Evolutionary conservation across 2,888 invertebrate species (phyloP).

Genomic region (Synergus itoensis): DNA sequence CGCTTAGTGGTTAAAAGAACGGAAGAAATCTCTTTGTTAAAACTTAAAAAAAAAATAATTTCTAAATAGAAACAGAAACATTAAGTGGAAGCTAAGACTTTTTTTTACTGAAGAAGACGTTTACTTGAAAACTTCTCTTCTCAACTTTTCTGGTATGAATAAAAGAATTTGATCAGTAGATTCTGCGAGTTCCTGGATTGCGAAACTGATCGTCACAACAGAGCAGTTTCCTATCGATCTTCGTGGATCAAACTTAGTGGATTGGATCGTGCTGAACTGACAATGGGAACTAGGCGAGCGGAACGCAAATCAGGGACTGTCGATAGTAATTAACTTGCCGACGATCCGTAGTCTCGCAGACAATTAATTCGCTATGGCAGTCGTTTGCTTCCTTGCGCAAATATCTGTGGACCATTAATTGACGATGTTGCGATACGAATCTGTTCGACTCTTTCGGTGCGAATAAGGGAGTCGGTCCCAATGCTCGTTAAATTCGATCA

Average conservation of each 20-base stretch:
- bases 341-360: background rate
- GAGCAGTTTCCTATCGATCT: constrained; percentile 29
- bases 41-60: background rate
- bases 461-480: constrained; percentile 6
- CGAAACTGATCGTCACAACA: constrained; percentile 13
- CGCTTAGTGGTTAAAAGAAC: constrained; percentile 23
- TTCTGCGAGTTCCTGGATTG: background rate
- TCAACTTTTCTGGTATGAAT: background rate
- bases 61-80: background rate
- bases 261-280: constrained; percentile 29
- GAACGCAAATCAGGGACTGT: constrained; percentile 22
- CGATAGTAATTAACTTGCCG: constrained; percentile 22
- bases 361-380: constrained; percentile 12
- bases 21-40: constrained; percentile 6
- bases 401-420: constrained; percentile 17
- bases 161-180: background rate
- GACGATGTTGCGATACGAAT: constrained; percentile 32
- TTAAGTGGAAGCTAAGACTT: background rate
- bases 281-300: constrained; percentile 15
- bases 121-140: background rate
- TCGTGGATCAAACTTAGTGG: constrained; percentile 33
- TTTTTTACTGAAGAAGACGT: background rate
- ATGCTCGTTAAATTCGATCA: constrained; percentile 20
- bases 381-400: constrained; percentile 11
- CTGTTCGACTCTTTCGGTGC: constrained; percentile 6